Evolutionary conservation across 2,797 vertebrate species (phyloP).

Genomic region (Bovichtus variegatus): DNA sequence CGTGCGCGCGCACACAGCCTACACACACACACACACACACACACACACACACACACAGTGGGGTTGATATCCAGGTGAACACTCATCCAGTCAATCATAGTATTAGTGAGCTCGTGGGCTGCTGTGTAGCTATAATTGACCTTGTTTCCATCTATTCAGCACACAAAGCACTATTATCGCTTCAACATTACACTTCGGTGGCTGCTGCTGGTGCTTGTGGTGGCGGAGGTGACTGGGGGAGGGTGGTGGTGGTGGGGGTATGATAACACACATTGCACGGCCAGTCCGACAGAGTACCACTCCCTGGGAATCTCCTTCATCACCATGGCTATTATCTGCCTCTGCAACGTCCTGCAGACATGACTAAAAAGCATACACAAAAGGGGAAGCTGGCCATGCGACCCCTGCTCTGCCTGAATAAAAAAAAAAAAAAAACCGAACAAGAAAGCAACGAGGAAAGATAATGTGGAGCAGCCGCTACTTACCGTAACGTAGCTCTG

Average conservation of each 20-base stretch:
- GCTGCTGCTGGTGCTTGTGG: constrained; percentile 20
- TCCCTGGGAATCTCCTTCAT: constrained; percentile 79
- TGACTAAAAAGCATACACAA: constrained; percentile 28
- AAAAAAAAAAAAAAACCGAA: not conserved
- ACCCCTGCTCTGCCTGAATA: constrained; percentile 12
- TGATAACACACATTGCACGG: constrained; percentile 63
- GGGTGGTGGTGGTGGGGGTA: not conserved
- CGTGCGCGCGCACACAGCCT: not conserved
- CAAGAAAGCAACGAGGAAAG: constrained; percentile 24
- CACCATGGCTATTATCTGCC: constrained; percentile 70
- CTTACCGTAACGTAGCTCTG: constrained; percentile 69
- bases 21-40: constrained; percentile 1
- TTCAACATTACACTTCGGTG: constrained; percentile 44
- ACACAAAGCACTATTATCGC: constrained; percentile 52
- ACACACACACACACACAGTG: constrained; percentile 1
- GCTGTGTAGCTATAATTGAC: constrained; percentile 49
- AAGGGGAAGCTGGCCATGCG: constrained; percentile 35
- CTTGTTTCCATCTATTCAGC: constrained; percentile 46
- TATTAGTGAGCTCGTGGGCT: constrained; percentile 17
- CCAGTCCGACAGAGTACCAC: constrained; percentile 72
- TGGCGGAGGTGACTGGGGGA: not conserved
- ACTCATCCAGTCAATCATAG: constrained; percentile 29
- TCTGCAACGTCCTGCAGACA: constrained; percentile 60
- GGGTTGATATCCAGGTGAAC: constrained; percentile 45
- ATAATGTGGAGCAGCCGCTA: constrained; percentile 57